Evolutionary conservation across 2,888 invertebrate genomes (phyloP), one percentile per base, ranked within the genome.

Genomic region (Listrodromus nycthemerus): DNA sequence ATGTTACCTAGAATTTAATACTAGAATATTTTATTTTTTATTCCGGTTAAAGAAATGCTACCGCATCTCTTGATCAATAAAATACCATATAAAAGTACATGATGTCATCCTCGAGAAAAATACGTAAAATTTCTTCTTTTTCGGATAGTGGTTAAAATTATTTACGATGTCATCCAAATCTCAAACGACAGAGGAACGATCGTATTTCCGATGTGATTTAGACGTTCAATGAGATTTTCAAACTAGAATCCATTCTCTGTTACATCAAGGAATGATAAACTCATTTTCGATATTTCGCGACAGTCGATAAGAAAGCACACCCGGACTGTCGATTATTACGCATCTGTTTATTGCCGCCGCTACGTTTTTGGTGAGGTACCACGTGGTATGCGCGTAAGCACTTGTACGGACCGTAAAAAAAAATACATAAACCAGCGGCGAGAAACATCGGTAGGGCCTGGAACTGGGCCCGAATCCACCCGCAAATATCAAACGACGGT

Each of bases 361-460:
- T 2, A 61, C 27, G 16, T 10, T 21, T 55, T 55, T 24, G 13
- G 10, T 24, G 10, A n/a, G 27, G n/a, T 61, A 61, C 61, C 61
- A n/a, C 61, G 30, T 61, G 61, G 61, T 61, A 30, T 30, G 7
- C 30, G 61, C 27, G 61, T 52, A 52, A 1, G 30, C 6, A 61
- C 27, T 61, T 24, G 61, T n/a, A 30, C 7, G 55, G 13, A 21
- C 10, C 55, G 24, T 55, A 2, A 21, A 24, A 55, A 61, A 61
- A 27, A 61, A 30, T 30, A 61, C 30, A 30, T n/a, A 27, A 13
- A 2, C 16, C 61, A 21, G 61, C 61, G 27, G 61, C 30, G 61
- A 61, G 61, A 61, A 61, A 61, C 61, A 61, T 61, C 61, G 27
- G 30, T 24, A n/a, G 16, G 30, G 61, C 27, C 61, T 27, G 61